phyloP scores from a whole-genome alignment of 1,140 invertebrate genomes.

The Oncopodura yosiiana region DNA sequence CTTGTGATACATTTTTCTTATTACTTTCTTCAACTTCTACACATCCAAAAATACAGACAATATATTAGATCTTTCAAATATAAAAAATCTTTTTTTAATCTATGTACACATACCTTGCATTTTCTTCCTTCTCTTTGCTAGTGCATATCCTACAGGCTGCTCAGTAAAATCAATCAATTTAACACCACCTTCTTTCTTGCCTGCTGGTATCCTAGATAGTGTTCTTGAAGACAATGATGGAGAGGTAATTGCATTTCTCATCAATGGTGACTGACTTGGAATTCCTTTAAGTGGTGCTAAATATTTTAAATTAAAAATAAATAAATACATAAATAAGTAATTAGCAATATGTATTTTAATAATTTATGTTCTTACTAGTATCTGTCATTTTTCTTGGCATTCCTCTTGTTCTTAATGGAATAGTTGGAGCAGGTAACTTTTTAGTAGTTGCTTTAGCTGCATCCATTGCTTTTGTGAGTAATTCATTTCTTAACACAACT shows the following conservation, averaged over 20 bases:
- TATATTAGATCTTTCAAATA: too few relatives aligned
- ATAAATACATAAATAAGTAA: constrained; percentile 10
- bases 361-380: constrained; percentile 55
- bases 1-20: constrained; percentile 41
- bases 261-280: constrained; percentile 63
- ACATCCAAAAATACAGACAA: constrained; percentile 45
- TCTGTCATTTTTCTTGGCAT: constrained; percentile 96
- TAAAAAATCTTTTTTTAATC: too few relatives aligned
- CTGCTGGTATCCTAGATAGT: constrained; percentile 44
- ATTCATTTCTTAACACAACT: constrained; percentile 72
- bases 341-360: not conserved
- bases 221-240: constrained; percentile 37
- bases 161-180: constrained; percentile 88
- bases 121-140: constrained; percentile 55
- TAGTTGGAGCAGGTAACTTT: constrained; percentile 74
- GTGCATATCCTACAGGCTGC: constrained; percentile 61
- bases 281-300: constrained; percentile 81
- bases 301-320: constrained; percentile 23
- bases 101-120: constrained; percentile 44
- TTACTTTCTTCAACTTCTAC: constrained; percentile 45
- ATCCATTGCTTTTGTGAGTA: constrained; percentile 83
- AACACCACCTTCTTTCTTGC: constrained; percentile 77
- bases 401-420: constrained; percentile 80
- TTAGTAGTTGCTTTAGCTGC: constrained; percentile 72
- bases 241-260: constrained; percentile 34